phyloP scores from a whole-genome alignment of 1,140 invertebrate species.

The Drosophila grimshawi region DNA sequence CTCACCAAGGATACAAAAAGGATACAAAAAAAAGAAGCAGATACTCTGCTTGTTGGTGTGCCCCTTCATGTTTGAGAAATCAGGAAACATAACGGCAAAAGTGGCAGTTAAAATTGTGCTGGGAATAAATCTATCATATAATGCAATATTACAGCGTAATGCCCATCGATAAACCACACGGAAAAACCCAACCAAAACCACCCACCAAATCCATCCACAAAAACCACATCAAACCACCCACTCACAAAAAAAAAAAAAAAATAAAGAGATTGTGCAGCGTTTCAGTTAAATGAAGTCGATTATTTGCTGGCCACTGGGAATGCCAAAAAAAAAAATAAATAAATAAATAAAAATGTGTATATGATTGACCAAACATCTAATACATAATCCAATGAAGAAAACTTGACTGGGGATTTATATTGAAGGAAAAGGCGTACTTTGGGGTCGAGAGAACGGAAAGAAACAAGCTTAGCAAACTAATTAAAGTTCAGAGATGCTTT shows the following conservation, averaged over 20 bases:
- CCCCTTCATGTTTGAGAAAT: slow-evolving; percentile 1
- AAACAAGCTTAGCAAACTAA: neutral
- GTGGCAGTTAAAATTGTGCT: slow-evolving; percentile 79
- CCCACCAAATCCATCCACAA: slow-evolving; percentile 8
- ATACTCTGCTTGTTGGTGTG: neutral
- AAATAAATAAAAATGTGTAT: slow-evolving; percentile 42
- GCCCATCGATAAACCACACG: slow-evolving; percentile 43
- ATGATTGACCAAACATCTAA: slow-evolving; percentile 59
- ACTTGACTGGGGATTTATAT: neutral
- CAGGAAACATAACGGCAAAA: slow-evolving; percentile 39
- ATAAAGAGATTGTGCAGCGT: slow-evolving; percentile 40
- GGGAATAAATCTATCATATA: slow-evolving; percentile 82
- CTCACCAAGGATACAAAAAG: slow-evolving; percentile 30
- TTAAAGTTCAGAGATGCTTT: neutral
- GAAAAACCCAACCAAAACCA: neutral
- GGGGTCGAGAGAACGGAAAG: neutral
- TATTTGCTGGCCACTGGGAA: slow-evolving; percentile 65
- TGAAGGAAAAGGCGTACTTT: neutral
- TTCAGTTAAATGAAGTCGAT: slow-evolving; percentile 82
- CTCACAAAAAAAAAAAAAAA: slow-evolving; percentile 19
- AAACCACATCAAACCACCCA: neutral
- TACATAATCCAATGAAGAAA: neutral
- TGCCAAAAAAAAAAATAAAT: slow-evolving; percentile 5
- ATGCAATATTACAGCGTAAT: slow-evolving; percentile 80
- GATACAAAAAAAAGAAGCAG: slow-evolving; percentile 4